Evolutionary conservation across 1,140 invertebrate genomes (phyloP).

Genomic region (Rhyzopertha dominica): DNA sequence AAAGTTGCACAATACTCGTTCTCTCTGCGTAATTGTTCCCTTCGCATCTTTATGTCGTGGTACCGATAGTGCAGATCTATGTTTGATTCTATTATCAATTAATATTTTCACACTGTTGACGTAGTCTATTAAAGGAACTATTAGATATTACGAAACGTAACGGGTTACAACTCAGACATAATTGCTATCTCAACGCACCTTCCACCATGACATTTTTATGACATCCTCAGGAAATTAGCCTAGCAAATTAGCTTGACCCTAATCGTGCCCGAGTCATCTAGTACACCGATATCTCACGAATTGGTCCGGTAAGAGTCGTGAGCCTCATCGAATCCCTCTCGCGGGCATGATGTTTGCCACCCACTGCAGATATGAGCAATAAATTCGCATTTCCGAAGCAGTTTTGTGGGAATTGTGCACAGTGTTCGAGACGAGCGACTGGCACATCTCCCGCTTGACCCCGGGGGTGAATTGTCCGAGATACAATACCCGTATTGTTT

Average conservation of each 20-base stretch:
- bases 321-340: slow-evolving; percentile 23
- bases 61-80: too few relatives aligned
- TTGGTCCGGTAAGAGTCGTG: slow-evolving; percentile 25
- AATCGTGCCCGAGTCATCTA: slow-evolving; percentile 34
- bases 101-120: too few relatives aligned
- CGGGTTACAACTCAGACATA: too few relatives aligned
- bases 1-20: too few relatives aligned
- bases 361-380: slow-evolving; percentile 37
- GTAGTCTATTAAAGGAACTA: too few relatives aligned
- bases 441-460: slow-evolving; percentile 18
- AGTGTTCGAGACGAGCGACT: slow-evolving; percentile 12
- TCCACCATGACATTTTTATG: too few relatives aligned
- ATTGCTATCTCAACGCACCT: too few relatives aligned
- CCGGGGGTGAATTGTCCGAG: slow-evolving; percentile 13
- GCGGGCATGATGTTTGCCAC: slow-evolving; percentile 38
- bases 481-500: slow-evolving; percentile 29
- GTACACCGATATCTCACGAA: slow-evolving; percentile 40
- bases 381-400: slow-evolving; percentile 38
- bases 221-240: too few relatives aligned
- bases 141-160: too few relatives aligned
- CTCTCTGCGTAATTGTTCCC: too few relatives aligned
- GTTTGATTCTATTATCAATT: too few relatives aligned
- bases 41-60: too few relatives aligned
- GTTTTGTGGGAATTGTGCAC: slow-evolving; percentile 26
- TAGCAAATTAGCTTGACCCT: slow-evolving; percentile 42